Evolutionary conservation across 2,888 invertebrate genomes (phyloP).

Genomic region (Dolichomitus sp.): DNA sequence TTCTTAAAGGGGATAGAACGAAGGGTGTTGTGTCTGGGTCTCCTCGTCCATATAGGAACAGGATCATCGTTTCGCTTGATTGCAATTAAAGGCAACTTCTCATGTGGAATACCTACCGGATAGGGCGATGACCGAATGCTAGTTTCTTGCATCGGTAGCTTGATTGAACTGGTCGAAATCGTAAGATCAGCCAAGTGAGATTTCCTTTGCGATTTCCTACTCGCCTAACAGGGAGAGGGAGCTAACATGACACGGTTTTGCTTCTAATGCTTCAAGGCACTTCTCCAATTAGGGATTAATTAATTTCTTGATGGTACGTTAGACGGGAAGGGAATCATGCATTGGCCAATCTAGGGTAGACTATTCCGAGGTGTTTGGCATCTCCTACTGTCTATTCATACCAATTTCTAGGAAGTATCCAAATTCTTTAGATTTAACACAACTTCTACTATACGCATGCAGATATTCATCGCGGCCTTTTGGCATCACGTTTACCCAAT

Average conservation of each 20-base stretch:
- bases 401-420: not conserved
- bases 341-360: too few species aligned
- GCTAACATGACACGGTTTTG: not conserved
- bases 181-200: not conserved
- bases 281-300: not conserved
- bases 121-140: not conserved
- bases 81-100: not conserved
- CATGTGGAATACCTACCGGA: not conserved
- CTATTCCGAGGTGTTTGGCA: too few species aligned
- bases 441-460: not conserved
- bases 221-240: not conserved
- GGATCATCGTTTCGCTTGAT: not conserved
- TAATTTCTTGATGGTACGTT: not conserved
- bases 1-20: slow-evolving; percentile 41
- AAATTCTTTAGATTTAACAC: not conserved
- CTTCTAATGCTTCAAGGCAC: not conserved
- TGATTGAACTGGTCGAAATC: slow-evolving; percentile 11
- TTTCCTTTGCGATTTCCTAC: not conserved
- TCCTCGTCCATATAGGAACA: not conserved
- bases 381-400: too few species aligned
- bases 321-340: too few species aligned
- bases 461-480: not conserved
- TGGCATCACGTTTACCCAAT: not conserved
- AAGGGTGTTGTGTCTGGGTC: not conserved
- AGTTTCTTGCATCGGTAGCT: slow-evolving; percentile 14